These are phyloP conservation scores for Eupsilia transversa DNA, from an alignment of 2,888 invertebrate species.

Conservation along the genomic window DNA sequence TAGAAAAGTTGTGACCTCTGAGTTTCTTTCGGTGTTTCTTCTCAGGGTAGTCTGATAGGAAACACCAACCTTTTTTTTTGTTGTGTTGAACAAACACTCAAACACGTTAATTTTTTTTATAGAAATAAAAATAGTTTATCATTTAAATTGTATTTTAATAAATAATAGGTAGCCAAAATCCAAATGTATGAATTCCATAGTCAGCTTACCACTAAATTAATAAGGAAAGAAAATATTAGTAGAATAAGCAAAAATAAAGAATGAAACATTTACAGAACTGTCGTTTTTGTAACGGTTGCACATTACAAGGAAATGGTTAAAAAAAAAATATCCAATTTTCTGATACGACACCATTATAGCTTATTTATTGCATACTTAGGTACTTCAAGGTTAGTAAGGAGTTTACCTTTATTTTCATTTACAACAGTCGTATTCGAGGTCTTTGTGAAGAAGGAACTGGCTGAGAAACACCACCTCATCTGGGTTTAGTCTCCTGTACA, in stretches of 20 bases:
- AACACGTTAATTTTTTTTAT: no score
- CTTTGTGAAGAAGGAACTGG: neutral
- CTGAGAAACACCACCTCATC: neutral
- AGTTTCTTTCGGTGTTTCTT: no score
- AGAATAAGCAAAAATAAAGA: constrained; percentile 4
- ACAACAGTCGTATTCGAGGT: neutral
- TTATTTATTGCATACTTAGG: constrained; percentile 33
- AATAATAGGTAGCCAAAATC: no score
- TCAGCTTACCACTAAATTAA: neutral
- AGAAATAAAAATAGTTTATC: no score
- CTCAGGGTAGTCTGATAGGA: no score
- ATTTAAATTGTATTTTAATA: no score
- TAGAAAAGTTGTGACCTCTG: no score
- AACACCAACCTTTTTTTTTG: no score
- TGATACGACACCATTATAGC: constrained; percentile 33
- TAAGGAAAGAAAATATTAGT: neutral
- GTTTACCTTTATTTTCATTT: neutral
- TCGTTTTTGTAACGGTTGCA: constrained; percentile 24
- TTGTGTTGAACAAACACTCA: no score
- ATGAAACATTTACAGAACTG: constrained; percentile 33
- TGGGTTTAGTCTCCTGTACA: no score
- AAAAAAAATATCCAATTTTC: constrained; percentile 54
- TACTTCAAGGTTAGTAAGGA: neutral
- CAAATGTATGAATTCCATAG: no score
- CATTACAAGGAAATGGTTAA: constrained; percentile 34